Percentiles rank a stretch among this genome's conserved stretches.
Evolutionary conservation across 2,888 invertebrate genomes (phyloP).

Genomic region (Anodontia alba): DNA sequence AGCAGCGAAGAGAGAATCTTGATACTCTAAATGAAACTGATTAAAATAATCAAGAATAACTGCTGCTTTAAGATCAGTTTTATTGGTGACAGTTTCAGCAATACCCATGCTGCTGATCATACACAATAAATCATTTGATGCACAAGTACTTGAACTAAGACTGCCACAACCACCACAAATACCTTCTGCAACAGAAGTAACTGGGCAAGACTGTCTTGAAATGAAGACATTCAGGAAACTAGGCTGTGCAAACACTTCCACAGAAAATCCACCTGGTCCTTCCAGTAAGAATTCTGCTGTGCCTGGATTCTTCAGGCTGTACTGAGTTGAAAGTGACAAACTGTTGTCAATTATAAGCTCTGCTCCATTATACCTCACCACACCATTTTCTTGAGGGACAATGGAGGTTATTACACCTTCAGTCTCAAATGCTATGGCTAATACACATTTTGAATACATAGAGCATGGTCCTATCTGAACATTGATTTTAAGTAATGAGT

Average conservation of each 20-base stretch:
- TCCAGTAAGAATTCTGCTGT: neutral
- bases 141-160: conserved; percentile 8
- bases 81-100: conserved; percentile 23
- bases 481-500: conserved; percentile 34
- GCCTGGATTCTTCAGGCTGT: conserved; percentile 19
- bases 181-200: conserved; percentile 17
- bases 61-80: conserved; percentile 14
- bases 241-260: neutral
- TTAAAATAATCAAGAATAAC: conserved; percentile 17
- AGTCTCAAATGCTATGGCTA: conserved; percentile 30
- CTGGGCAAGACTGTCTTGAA: neutral
- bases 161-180: conserved; percentile 31
- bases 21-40: conserved; percentile 20
- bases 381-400: conserved; percentile 36
- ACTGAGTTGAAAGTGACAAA: conserved; percentile 25
- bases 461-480: conserved; percentile 40
- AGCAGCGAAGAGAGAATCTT: conserved; percentile 25
- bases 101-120: conserved; percentile 25
- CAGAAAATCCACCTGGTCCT: conserved; percentile 4
- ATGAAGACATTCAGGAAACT: neutral
- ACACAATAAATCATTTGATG: neutral
- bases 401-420: conserved; percentile 31
- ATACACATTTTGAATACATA: conserved; percentile 33
- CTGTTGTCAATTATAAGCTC: conserved; percentile 17
- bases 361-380: conserved; percentile 36